These are phyloP conservation scores for Dryas iulia DNA, from an alignment of 1,140 invertebrate species.

Conservation along the genomic window DNA sequence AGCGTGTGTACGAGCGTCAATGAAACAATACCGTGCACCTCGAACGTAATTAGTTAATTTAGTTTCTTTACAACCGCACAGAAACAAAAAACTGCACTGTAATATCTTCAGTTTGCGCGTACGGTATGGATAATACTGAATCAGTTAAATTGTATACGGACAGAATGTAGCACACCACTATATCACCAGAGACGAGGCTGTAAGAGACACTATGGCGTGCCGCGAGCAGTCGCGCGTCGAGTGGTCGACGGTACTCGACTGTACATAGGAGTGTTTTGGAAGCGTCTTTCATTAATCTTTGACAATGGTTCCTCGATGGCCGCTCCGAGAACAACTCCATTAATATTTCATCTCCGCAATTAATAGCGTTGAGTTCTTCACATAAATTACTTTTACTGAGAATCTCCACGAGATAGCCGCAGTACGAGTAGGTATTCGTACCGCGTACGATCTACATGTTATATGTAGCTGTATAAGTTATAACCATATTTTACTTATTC, in stretches of 20 bases:
- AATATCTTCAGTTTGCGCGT: constrained; percentile 6
- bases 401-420: not conserved
- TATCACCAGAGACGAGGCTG: not conserved
- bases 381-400: constrained; percentile 2
- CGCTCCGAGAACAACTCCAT: constrained; percentile 8
- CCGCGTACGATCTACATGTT: not conserved
- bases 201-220: not conserved
- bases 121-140: not conserved
- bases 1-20: not conserved
- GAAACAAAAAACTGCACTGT: constrained; percentile 1
- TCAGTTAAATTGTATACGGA: not conserved
- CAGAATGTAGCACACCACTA: not conserved
- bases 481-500: not conserved
- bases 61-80: not conserved
- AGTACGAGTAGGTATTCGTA: not conserved
- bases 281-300: constrained; percentile 15
- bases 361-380: constrained; percentile 9
- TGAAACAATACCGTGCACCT: not conserved
- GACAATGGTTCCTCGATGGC: not conserved
- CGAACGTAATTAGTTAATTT: constrained; percentile 6
- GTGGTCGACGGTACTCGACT: no score
- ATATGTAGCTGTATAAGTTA: not conserved
- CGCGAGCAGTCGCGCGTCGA: not conserved
- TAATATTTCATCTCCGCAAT: constrained; percentile 24
- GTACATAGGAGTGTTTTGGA: constrained; percentile 6